These are phyloP conservation scores for Isurus oxyrinchus DNA, from an alignment of 2,113 vertebrate genomes.

Conservation along the genomic window DNA sequence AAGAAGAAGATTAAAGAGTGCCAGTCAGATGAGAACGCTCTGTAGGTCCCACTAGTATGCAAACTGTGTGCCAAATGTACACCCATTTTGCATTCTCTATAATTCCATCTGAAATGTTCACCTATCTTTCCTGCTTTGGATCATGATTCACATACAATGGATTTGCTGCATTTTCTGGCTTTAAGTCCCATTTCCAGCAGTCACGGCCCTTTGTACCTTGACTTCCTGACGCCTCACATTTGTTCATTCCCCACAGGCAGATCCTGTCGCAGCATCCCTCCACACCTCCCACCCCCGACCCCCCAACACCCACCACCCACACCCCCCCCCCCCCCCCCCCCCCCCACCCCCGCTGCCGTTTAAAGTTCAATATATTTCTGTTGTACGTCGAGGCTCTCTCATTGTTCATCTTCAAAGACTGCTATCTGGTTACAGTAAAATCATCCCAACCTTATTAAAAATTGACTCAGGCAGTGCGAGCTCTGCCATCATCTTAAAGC, in stretches of 20 bases:
- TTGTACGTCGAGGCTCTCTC: no score
- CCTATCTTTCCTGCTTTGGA: background rate
- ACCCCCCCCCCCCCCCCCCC: background rate
- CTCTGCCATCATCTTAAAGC: background rate
- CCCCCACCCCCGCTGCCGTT: background rate
- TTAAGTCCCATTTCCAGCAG: background rate
- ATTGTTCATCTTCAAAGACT: background rate
- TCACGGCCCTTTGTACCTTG: background rate
- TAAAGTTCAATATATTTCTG: background rate
- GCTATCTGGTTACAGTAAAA: conserved; percentile 11
- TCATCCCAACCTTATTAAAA: background rate
- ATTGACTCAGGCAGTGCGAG: background rate
- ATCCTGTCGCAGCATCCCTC: background rate
- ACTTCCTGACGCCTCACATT: background rate
- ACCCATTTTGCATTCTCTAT: background rate
- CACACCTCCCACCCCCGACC: background rate
- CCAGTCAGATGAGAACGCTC: background rate
- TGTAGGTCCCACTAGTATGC: background rate
- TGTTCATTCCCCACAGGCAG: background rate
- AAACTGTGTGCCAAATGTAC: background rate
- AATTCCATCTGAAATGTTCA: background rate
- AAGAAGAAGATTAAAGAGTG: background rate
- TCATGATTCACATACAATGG: background rate
- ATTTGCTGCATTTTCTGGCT: background rate
- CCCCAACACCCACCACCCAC: background rate